A percentile compares a stretch with the other conserved stretches of the same genome.
Conservation (phyloP, 1,140 invertebrate genomes). For the Brachionus paranguensis region DNA sequence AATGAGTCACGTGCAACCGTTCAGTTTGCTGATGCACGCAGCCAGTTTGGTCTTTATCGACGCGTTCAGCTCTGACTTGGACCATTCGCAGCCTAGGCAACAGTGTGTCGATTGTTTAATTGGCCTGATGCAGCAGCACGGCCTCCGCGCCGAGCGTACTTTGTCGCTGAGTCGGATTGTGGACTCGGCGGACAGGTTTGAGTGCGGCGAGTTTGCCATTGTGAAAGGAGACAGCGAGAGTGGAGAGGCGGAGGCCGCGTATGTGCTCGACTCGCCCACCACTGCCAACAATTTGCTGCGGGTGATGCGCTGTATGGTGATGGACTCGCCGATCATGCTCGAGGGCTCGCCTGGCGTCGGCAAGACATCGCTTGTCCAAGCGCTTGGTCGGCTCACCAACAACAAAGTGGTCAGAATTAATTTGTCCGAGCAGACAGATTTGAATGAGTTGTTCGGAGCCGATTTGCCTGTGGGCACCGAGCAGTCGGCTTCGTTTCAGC, state of each 20-base stretch:
- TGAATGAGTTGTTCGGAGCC: conserved; percentile 93
- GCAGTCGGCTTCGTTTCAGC: neutral
- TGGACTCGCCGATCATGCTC: conserved; percentile 75
- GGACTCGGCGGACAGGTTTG: neutral
- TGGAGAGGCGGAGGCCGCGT: neutral
- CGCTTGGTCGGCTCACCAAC: conserved; percentile 77
- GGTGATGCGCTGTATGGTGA: conserved; percentile 75
- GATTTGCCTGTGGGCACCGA: conserved; percentile 73
- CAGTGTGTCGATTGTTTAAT: neutral
- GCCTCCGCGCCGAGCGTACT: neutral
- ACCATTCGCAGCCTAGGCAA: neutral
- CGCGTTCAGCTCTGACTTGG: conserved; percentile 65
- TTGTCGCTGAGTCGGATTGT: neutral
- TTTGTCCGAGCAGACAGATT: conserved; percentile 95
- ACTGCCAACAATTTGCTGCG: conserved; percentile 74
- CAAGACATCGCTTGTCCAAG: conserved; percentile 87
- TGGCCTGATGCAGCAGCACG: neutral
- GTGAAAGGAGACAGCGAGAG: neutral
- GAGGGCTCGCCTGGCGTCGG: conserved; percentile 97
- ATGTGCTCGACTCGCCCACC: conserved; percentile 6
- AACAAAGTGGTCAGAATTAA: conserved; percentile 82
- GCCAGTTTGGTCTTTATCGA: conserved; percentile 84
- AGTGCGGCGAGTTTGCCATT: neutral
- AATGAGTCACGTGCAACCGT: conserved; percentile 41
- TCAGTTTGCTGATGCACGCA: conserved; percentile 69